Evolutionary conservation across 2,888 invertebrate species (phyloP).

Genomic region (Carpatolechia fugitivella): DNA sequence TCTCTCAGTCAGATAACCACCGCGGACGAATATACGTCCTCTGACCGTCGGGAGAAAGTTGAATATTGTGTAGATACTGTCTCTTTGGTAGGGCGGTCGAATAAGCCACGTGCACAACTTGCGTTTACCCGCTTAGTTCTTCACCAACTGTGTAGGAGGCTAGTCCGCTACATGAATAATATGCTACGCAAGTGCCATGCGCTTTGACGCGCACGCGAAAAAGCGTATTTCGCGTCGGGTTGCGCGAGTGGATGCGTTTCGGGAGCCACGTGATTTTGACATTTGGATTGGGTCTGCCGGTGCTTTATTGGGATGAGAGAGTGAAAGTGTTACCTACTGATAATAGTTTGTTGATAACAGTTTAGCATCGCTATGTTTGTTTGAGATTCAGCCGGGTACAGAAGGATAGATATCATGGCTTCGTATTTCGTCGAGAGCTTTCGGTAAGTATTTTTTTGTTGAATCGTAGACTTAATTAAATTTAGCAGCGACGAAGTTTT

Average conservation of each 20-base stretch:
- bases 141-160: slow-evolving; percentile 77
- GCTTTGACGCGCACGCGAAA: slow-evolving; percentile 57
- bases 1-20: slow-evolving; percentile 44
- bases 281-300: slow-evolving; percentile 56
- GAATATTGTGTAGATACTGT: slow-evolving; percentile 57
- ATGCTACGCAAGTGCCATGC: slow-evolving; percentile 68
- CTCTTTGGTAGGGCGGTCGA: slow-evolving; percentile 74
- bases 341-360: slow-evolving; percentile 40
- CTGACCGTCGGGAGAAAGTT: slow-evolving; percentile 61
- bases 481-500: slow-evolving; percentile 23
- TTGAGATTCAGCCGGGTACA: slow-evolving; percentile 41
- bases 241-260: slow-evolving; percentile 55
- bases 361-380: slow-evolving; percentile 42
- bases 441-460: slow-evolving; percentile 59
- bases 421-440: slow-evolving; percentile 53
- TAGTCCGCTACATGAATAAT: slow-evolving; percentile 74
- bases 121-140: slow-evolving; percentile 77
- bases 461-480: slow-evolving; percentile 40
- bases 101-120: slow-evolving; percentile 76
- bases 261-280: slow-evolving; percentile 78
- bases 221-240: slow-evolving; percentile 57
- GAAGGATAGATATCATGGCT: slow-evolving; percentile 44
- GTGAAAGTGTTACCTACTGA: slow-evolving; percentile 55
- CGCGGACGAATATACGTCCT: slow-evolving; percentile 61
- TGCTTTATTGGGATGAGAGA: slow-evolving; percentile 25